A percentile compares a stretch with the other conserved stretches of the same genome.
Evolutionary conservation across 2,888 invertebrate species (phyloP).

Genomic region (Mechanitis mazaeus): DNA sequence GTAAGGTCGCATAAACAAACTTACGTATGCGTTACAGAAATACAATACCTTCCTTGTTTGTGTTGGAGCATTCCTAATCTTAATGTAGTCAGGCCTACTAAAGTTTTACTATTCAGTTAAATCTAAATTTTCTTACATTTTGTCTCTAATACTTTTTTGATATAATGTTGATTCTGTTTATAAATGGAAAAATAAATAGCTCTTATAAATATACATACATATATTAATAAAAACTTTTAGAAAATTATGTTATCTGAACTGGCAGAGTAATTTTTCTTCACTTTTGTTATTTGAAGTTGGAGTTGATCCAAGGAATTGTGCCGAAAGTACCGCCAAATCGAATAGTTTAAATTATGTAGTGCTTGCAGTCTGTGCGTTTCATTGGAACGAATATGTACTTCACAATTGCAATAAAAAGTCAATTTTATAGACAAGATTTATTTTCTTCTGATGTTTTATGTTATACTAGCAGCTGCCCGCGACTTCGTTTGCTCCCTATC

Average conservation of each 20-base stretch:
- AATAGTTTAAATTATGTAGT: conserved; percentile 6
- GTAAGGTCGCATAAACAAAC: conserved; percentile 35
- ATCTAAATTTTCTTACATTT: neutral
- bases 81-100: conserved; percentile 32
- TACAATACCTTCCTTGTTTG: conserved; percentile 31
- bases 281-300: conserved; percentile 6
- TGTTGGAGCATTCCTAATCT: conserved; percentile 37
- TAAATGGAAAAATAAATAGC: neutral
- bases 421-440: neutral
- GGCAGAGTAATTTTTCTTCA: conserved; percentile 5
- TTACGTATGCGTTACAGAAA: conserved; percentile 30
- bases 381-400: conserved; percentile 4
- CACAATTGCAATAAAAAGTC: conserved; percentile 1
- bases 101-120: neutral
- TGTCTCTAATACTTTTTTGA: too few species aligned
- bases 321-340: conserved; percentile 8
- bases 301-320: conserved; percentile 6
- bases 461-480: neutral
- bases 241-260: conserved; percentile 4
- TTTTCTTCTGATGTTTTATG: neutral
- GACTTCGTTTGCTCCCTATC: too few species aligned
- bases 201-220: neutral
- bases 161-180: too few species aligned
- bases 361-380: conserved; percentile 4
- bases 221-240: neutral